Evolutionary conservation across 2,113 vertebrate genomes (phyloP).

Genomic region (Dolichotis patagonum): DNA sequence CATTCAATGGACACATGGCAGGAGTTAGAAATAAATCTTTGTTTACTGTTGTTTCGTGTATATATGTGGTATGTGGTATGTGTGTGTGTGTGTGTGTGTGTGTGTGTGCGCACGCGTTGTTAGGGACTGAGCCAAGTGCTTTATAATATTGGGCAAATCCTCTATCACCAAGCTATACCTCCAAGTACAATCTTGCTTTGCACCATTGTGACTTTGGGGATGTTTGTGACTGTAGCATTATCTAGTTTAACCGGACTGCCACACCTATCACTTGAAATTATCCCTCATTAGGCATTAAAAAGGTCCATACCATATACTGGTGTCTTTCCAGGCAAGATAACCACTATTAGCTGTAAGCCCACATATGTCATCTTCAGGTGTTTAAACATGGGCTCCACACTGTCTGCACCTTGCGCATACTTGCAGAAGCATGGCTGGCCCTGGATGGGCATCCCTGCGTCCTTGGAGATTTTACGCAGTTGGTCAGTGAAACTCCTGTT

Average conservation of each 20-base stretch:
- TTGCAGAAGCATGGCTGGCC: slow-evolving; percentile 99
- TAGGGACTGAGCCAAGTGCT: neutral
- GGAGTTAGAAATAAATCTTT: neutral
- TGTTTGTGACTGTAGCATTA: neutral
- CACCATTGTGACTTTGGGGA: neutral
- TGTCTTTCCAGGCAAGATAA: slow-evolving; percentile 98
- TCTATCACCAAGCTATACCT: neutral
- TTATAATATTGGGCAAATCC: neutral
- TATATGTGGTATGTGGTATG: neutral
- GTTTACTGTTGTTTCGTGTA: neutral
- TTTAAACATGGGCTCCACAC: slow-evolving; percentile 99
- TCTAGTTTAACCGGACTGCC: neutral
- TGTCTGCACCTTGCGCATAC: slow-evolving; percentile 98
- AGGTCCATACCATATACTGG: slow-evolving; percentile 95
- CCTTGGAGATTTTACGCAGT: slow-evolving; percentile 98
- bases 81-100: neutral
- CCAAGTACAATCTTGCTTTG: neutral
- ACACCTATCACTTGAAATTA: slow-evolving; percentile 38
- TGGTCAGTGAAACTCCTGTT: slow-evolving; percentile 98
- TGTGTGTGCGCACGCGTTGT: neutral
- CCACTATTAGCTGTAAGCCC: slow-evolving; percentile 98
- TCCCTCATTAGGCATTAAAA: slow-evolving; percentile 36
- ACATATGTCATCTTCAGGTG: slow-evolving; percentile 99
- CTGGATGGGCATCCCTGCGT: slow-evolving; percentile 99
- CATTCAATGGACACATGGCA: neutral